A percentile compares a stretch with the other conserved stretches of the same genome.
These are phyloP conservation scores for Corbicula japonica DNA, from an alignment of 2,888 invertebrate genomes.

Conservation along the genomic window DNA sequence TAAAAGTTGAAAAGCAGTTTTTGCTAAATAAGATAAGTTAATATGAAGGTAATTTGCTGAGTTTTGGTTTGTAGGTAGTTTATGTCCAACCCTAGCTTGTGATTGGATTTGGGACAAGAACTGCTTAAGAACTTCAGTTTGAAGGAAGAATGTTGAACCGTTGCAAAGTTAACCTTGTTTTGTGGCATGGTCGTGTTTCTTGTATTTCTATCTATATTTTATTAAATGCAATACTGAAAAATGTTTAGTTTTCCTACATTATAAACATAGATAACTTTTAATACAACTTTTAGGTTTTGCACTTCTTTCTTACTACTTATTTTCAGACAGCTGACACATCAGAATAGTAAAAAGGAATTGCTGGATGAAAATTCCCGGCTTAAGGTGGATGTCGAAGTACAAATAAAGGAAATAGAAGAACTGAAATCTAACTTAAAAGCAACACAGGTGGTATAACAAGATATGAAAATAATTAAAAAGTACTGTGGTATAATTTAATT, in stretches of 20 bases:
- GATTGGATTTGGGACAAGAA: too few relatives aligned
- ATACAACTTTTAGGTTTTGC: neutral
- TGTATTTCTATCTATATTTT: neutral
- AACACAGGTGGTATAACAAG: neutral
- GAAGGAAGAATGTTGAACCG: too few relatives aligned
- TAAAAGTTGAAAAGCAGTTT: too few relatives aligned
- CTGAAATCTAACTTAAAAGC: constrained; percentile 13
- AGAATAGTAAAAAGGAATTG: constrained; percentile 37
- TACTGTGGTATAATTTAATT: neutral
- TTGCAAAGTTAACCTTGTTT: too few relatives aligned
- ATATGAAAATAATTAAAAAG: neutral
- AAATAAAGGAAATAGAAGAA: constrained; percentile 25
- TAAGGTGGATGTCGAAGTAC: constrained; percentile 15
- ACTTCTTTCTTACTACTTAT: neutral
- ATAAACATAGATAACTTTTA: neutral
- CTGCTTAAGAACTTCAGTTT: too few relatives aligned
- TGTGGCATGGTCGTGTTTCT: too few relatives aligned
- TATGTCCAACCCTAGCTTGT: too few relatives aligned
- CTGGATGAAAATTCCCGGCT: constrained; percentile 28
- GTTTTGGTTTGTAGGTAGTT: too few relatives aligned
- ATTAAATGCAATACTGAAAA: neutral
- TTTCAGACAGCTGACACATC: constrained; percentile 22
- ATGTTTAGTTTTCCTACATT: neutral
- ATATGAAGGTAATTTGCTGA: too few relatives aligned
- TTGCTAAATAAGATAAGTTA: too few relatives aligned